phyloP scores from a whole-genome alignment of 2,797 vertebrate species.

The Poecile montanus region DNA sequence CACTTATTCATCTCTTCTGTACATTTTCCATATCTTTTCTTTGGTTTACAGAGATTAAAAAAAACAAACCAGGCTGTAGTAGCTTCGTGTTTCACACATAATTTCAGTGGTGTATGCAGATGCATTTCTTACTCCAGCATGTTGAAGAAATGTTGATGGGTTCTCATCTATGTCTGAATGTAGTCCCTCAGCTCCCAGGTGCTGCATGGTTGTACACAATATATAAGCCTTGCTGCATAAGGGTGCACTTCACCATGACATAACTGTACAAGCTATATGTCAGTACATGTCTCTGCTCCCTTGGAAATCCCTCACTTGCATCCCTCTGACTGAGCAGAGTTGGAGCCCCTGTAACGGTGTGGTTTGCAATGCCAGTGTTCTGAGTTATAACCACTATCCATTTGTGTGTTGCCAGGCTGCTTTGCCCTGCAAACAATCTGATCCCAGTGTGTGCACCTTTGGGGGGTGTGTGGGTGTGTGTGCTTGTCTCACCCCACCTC shows the following conservation, averaged over 20 bases:
- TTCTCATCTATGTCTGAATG: neutral
- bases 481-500: neutral
- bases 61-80: neutral
- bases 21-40: neutral
- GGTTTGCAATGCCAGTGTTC: neutral
- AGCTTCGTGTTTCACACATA: neutral
- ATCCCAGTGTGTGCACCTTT: accelerated
- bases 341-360: accelerated
- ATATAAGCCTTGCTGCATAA: neutral
- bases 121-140: neutral
- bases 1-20: neutral
- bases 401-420: neutral
- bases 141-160: neutral
- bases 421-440: neutral
- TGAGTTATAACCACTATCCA: neutral
- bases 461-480: accelerated
- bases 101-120: neutral
- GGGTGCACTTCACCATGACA: neutral
- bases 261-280: neutral
- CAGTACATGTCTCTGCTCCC: neutral
- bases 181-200: neutral
- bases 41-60: neutral
- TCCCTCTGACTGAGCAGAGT: neutral
- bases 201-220: accelerated
- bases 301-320: neutral